Evolutionary conservation across 2,888 invertebrate genomes (phyloP).

Genomic region (Tolmerus cingulatus): DNA sequence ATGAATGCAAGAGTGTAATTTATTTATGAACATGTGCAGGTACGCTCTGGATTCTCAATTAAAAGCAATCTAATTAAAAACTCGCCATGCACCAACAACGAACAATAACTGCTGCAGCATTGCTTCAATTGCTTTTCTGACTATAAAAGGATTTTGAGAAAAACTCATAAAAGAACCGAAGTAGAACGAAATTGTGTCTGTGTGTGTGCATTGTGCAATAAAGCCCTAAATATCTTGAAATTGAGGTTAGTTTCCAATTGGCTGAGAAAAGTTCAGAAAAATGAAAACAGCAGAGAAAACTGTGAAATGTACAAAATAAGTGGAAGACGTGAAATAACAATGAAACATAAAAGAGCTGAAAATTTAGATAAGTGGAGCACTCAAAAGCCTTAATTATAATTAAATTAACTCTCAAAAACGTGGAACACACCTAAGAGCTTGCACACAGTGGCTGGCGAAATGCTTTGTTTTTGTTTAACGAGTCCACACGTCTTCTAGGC

Average conservation of each 20-base stretch:
- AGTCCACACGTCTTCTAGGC: neutral
- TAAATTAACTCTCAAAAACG: constrained; percentile 13
- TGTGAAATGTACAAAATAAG: neutral
- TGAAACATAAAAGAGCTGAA: neutral
- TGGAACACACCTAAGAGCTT: constrained; percentile 5
- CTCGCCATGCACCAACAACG: neutral
- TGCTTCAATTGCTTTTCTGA: neutral
- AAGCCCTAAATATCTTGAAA: neutral
- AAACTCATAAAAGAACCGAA: neutral
- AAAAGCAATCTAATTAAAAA: constrained; percentile 1
- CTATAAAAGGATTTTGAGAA: neutral
- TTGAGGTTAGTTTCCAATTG: neutral
- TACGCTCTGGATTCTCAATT: neutral
- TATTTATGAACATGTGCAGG: neutral
- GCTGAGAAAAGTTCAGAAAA: neutral
- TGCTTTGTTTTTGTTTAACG: neutral
- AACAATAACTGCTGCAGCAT: neutral
- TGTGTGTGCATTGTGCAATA: constrained; percentile 33
- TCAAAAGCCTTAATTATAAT: constrained; percentile 20
- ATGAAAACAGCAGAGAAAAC: neutral
- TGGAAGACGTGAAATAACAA: neutral
- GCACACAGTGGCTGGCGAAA: neutral
- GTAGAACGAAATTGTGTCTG: constrained; percentile 9
- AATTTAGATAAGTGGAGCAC: constrained; percentile 13
- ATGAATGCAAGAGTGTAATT: neutral